Evolutionary conservation across 2,113 vertebrate species (phyloP).

Genomic region (Rhinopomastus cyanomelas): DNA sequence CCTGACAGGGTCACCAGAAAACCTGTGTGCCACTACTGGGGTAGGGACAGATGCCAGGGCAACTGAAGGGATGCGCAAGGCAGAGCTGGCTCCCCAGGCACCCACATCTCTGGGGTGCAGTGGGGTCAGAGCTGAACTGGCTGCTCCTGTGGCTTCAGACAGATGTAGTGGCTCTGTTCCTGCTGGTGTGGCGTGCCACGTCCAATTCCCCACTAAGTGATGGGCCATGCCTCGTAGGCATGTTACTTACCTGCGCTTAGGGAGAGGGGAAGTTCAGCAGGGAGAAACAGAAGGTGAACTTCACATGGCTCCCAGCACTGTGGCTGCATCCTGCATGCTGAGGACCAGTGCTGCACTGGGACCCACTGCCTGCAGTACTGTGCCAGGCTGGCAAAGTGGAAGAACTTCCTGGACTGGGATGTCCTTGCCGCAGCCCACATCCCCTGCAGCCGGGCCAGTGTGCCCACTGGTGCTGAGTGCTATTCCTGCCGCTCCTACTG

Average conservation of each 20-base stretch:
- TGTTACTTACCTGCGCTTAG: not conserved
- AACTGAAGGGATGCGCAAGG: not conserved
- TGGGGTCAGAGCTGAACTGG: rapidly evolving
- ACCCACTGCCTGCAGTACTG: rapidly evolving
- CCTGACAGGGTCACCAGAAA: slow-evolving; percentile 43
- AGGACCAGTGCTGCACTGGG: rapidly evolving
- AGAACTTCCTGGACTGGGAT: not conserved
- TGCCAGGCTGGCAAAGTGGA: not conserved
- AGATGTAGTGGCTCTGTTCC: not conserved
- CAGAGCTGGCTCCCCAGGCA: not conserved
- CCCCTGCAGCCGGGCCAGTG: rapidly evolving
- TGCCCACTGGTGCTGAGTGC: not conserved
- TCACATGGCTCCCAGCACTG: rapidly evolving
- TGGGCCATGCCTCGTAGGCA: not conserved
- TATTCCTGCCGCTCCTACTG: not conserved
- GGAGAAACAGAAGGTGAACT: not conserved
- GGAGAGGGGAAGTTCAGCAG: not conserved
- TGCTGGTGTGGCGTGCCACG: not conserved
- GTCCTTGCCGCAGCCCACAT: rapidly evolving
- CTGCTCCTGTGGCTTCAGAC: not conserved
- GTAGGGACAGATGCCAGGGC: not conserved
- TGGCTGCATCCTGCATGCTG: rapidly evolving
- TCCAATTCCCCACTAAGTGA: not conserved
- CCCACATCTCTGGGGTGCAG: rapidly evolving
- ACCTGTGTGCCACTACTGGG: rapidly evolving